A percentile compares a stretch with the other conserved stretches of the same genome.
Conservation (phyloP, 2,113 vertebrate genomes). For the Periophthalmus modestus region DNA sequence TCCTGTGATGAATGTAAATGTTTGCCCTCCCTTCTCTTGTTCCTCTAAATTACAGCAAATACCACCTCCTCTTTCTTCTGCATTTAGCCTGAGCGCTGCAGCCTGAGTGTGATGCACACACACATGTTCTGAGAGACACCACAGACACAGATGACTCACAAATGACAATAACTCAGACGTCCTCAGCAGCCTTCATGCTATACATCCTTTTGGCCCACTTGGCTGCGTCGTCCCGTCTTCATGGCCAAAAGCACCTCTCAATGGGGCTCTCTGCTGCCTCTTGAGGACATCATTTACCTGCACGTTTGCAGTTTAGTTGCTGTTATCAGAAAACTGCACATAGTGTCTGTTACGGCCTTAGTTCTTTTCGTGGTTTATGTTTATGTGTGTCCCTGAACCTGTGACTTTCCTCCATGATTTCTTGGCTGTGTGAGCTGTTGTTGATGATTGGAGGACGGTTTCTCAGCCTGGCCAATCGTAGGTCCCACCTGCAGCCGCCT, state of each 20-base stretch:
- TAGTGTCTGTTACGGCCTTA: too few species aligned
- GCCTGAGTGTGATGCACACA: slow-evolving; percentile 32
- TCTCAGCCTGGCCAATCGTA: too few species aligned
- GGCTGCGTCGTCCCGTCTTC: slow-evolving; percentile 5
- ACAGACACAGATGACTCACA: slow-evolving; percentile 53
- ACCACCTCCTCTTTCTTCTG: slow-evolving; percentile 47
- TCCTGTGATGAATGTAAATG: slow-evolving; percentile 71
- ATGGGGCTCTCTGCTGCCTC: not conserved
- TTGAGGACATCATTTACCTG: not conserved
- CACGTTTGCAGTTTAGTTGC: too few species aligned
- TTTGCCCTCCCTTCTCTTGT: slow-evolving; percentile 55
- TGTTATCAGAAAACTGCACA: too few species aligned
- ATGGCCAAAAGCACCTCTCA: not conserved
- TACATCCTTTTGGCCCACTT: slow-evolving; percentile 14
- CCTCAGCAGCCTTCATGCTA: slow-evolving; percentile 25
- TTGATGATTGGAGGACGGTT: too few species aligned
- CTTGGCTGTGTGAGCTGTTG: too few species aligned
- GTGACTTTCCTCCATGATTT: too few species aligned
- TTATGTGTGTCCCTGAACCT: too few species aligned
- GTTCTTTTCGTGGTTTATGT: too few species aligned
- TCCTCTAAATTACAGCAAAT: slow-evolving; percentile 68
- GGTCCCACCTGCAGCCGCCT: too few species aligned
- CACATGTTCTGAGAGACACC: slow-evolving; percentile 34
- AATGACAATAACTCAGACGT: slow-evolving; percentile 22
- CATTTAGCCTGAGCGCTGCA: slow-evolving; percentile 45